Evolutionary conservation across 1,140 invertebrate species (phyloP), one percentile per base, ranked within the genome.

Genomic region (Grapholita molesta): DNA sequence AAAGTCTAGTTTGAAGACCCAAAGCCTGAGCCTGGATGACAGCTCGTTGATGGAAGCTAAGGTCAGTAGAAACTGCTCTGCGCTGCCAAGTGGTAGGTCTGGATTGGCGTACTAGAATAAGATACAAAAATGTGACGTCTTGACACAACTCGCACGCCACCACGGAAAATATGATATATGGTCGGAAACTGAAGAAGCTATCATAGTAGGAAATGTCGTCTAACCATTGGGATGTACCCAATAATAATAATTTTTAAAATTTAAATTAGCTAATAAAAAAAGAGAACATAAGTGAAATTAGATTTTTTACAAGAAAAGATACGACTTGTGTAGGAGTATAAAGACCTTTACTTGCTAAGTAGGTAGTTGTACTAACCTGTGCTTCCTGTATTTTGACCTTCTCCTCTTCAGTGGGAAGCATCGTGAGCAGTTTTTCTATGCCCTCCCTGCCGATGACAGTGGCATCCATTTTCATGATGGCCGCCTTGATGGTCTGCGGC

Each of bases 1-100:
- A 91, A 99, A 99, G 93, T 99, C 99, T 33, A 99, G 92, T 88
- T 99, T 99, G 92, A 99, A 99, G 66, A 99, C 96, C 99, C 99
- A 99, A 67, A 99, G 93, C 87, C 98, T 98, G 3, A 99, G 94
- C 75, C 99, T 93, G 25, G 99, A 98, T 24, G 97, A 95, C 48
- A 99, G 94, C 92, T 99, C 98, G 35, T 96, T 98, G 71, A 99
- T 99, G 21, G 98, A 99, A 11, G 97, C 96, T 70, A 99, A 92
- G 55, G 97, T 99, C 18, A 99, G 93, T 9, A 99, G 94, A 89
- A 99, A 99, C 90, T 99, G 98, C 92, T 99, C 99, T 6, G 99
- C 99, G 78, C 96, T 98, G 69, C 99, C 99, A 69, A 99, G 90
- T 15, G 99, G 98, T 73, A 99, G 93, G 83, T 99, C 99, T 2